Percentiles rank a stretch among this genome's conserved stretches.
phyloP scores from a whole-genome alignment of 2,797 vertebrate species.

The Halcyon smyrnensis region DNA sequence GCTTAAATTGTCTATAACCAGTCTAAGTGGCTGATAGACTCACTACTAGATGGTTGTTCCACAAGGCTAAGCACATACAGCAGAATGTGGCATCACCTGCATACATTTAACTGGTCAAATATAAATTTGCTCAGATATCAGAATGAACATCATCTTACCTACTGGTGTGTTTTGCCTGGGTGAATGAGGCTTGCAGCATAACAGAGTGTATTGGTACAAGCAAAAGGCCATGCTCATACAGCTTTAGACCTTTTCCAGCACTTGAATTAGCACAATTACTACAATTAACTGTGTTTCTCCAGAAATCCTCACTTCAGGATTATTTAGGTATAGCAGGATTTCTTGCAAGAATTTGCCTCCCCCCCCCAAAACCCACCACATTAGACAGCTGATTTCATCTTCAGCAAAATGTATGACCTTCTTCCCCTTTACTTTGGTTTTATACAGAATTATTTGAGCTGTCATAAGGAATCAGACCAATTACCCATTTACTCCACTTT shows the following conservation, averaged over 20 bases:
- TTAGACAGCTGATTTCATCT: neutral
- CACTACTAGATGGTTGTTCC: neutral
- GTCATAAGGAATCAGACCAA: slow-evolving; percentile 38
- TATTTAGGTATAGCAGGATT: neutral
- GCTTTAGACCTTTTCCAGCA: neutral
- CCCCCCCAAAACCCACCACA: accelerated
- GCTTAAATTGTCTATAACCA: neutral
- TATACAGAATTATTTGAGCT: slow-evolving; percentile 10
- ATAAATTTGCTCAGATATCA: neutral
- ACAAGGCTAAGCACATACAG: neutral
- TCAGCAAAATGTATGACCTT: neutral
- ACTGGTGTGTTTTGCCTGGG: neutral
- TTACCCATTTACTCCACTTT: slow-evolving; percentile 1
- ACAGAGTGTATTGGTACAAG: neutral
- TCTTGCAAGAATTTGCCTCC: neutral
- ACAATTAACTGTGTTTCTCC: neutral
- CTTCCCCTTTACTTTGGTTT: slow-evolving; percentile 1
- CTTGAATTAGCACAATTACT: neutral
- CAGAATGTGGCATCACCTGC: neutral
- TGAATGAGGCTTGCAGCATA: neutral
- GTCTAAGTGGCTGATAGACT: neutral
- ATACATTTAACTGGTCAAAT: neutral
- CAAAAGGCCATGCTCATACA: neutral
- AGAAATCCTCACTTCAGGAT: neutral
- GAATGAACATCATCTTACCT: neutral